Percentiles rank a stretch among this genome's conserved stretches.
Evolutionary conservation across 2,888 invertebrate genomes (phyloP).

Genomic region (Anthoptus insignis): DNA sequence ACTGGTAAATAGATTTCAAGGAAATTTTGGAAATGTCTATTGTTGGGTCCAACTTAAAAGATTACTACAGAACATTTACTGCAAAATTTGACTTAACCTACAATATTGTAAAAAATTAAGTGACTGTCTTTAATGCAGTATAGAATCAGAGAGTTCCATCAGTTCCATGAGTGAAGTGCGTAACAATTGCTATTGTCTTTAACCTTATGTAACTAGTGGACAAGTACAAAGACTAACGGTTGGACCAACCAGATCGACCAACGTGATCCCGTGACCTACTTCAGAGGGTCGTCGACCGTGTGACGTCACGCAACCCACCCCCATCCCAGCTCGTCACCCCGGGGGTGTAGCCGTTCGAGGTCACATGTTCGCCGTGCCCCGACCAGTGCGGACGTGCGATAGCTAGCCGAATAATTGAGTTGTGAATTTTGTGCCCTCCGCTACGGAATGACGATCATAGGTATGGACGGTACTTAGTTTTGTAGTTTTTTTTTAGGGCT

Average conservation of each 20-base stretch:
- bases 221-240: constrained; percentile 21
- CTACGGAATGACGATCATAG: constrained; percentile 73
- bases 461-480: constrained; percentile 65
- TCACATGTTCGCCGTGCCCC: constrained; percentile 71
- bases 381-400: constrained; percentile 65
- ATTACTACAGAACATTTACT: too few relatives aligned
- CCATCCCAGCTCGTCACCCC: constrained; percentile 64
- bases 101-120: too few relatives aligned
- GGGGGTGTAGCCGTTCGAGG: constrained; percentile 79
- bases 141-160: too few relatives aligned
- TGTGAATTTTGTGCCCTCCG: constrained; percentile 53
- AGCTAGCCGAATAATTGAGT: constrained; percentile 47
- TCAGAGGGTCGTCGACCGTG: constrained; percentile 78
- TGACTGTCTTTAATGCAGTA: too few relatives aligned
- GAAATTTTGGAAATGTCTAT: too few relatives aligned
- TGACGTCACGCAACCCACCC: constrained; percentile 74
- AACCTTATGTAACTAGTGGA: constrained; percentile 21
- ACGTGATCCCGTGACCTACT: constrained; percentile 77
- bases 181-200: constrained; percentile 26
- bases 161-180: constrained; percentile 20
- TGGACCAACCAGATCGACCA: constrained; percentile 69
- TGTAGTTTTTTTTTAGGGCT: not conserved
- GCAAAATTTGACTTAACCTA: too few relatives aligned
- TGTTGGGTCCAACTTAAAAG: too few relatives aligned
- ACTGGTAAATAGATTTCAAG: too few relatives aligned